Evolutionary conservation across 2,888 invertebrate genomes (phyloP), one percentile per base, ranked within the genome.

Genomic region (Stenurella melanura): DNA sequence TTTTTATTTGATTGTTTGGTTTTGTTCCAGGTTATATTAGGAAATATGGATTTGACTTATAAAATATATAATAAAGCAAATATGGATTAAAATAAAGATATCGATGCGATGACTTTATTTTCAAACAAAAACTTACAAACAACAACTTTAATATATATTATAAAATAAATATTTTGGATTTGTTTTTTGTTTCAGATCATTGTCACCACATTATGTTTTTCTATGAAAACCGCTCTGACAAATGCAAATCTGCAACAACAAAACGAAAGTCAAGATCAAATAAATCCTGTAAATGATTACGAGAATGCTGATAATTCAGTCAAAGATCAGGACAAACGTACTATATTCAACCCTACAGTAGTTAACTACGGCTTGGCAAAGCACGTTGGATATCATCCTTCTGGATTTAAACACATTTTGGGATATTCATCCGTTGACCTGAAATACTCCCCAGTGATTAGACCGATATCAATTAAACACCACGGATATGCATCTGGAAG

Each of bases 301-400:
- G 81, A 86, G 58, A 79, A 84, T 67, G 19, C 71, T 21, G 82
- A 84, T 7, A 67, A 77, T 60, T 69, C 80, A 26, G 50, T 64
- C 1, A 87, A 86, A 77, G 84, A 85, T 50, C 88, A 87, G 66
- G 86, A 85, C 54, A 89, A 89, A 80, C 79, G 89, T 66, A 89
- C 89, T 4, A 83, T 89, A 50, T 86, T 88, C 68, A 78, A 81
- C 10, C 81, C 83, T 9, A 67, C 69, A 17, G 64, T 74, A n/a
- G 75, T 74, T 61, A 83, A 83, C 66, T 84, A 83, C 75, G 85
- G 83, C 10, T 86, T 85, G 83, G 86, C 87, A 5, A 88, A 86
- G 84, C 88, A 88, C 74, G 80, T 87, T 3, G 86, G 85, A 60
- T 66, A 87, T 17, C 85, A 86, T 78, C 85, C 87, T 9, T 73